phyloP scores from a whole-genome alignment of 2,113 vertebrate species.

The Brienomyrus longianalis region DNA sequence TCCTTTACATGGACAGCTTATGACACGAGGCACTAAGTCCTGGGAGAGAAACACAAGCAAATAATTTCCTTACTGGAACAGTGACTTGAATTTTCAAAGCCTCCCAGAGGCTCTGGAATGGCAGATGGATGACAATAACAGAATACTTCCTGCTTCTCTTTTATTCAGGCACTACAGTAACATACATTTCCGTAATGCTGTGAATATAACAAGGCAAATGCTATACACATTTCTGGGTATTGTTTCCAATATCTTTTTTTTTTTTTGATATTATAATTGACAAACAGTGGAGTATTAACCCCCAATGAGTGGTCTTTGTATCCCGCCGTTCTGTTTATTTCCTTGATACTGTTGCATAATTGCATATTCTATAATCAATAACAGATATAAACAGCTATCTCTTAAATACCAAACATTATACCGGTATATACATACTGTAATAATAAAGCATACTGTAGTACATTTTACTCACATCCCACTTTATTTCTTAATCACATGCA shows the following conservation, averaged over 20 bases:
- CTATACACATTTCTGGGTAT: not conserved
- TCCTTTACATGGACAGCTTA: not conserved
- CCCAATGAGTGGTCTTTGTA: not conserved
- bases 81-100: not conserved
- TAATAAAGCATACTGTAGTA: not conserved
- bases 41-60: slow-evolving; percentile 6
- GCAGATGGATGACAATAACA: not conserved
- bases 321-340: not conserved
- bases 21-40: not conserved
- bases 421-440: not conserved
- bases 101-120: not conserved
- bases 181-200: not conserved
- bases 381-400: not conserved
- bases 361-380: not conserved
- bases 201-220: not conserved
- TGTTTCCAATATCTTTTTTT: not conserved
- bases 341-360: not conserved
- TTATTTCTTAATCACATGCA: not conserved
- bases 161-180: not conserved
- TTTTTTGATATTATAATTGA: not conserved
- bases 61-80: not conserved
- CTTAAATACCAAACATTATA: not conserved
- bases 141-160: not conserved
- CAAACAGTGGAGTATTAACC: not conserved
- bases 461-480: not conserved